These are phyloP conservation scores for Acrocephalus kingi DNA, from an alignment of 2,113 vertebrate genomes.

Conservation along the genomic window DNA sequence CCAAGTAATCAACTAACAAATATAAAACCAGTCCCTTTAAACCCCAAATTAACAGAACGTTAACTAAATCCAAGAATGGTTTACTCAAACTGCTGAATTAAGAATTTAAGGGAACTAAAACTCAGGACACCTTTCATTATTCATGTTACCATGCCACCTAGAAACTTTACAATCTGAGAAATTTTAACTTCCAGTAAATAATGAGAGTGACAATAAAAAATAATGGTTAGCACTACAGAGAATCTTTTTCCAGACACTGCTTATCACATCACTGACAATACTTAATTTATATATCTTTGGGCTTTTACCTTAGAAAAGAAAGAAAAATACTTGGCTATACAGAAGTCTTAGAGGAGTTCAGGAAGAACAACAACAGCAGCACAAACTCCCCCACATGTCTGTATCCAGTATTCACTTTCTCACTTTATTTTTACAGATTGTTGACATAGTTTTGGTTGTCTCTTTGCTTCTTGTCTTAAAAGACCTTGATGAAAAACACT, in stretches of 20 bases:
- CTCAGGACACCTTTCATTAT: background rate
- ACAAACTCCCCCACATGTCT: fast-evolving
- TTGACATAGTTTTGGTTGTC: background rate
- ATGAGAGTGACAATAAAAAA: background rate
- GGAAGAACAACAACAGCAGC: background rate
- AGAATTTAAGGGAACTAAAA: background rate
- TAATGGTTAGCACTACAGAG: background rate
- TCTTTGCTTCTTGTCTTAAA: background rate
- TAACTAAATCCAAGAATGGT: background rate
- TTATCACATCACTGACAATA: background rate
- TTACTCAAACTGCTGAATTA: background rate
- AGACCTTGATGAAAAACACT: background rate
- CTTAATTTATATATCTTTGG: background rate
- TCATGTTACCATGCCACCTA: background rate
- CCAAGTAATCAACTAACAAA: background rate
- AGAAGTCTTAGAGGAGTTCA: background rate
- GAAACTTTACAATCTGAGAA: background rate
- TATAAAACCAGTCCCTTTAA: background rate
- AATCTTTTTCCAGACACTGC: background rate
- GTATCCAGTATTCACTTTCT: background rate
- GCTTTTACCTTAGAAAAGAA: background rate
- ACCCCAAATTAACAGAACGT: background rate
- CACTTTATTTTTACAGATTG: background rate
- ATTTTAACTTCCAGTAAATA: background rate
- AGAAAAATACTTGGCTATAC: background rate